Evolutionary conservation across 2,888 invertebrate species (phyloP).

Genomic region (Apamea epomidion): DNA sequence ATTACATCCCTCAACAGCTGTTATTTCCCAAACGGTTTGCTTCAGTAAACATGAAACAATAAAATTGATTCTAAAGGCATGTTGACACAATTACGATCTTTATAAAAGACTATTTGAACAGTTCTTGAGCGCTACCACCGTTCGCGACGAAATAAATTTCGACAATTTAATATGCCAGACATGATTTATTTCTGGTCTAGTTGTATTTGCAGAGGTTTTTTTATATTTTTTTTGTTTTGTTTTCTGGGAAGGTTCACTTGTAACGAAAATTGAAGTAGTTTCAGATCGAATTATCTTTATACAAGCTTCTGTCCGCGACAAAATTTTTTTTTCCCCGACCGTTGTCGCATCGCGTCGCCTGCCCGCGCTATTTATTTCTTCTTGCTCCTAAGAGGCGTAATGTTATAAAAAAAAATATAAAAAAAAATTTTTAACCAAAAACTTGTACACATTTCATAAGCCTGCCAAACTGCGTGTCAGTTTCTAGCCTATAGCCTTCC

Average conservation of each 20-base stretch:
- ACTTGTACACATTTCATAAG: no score
- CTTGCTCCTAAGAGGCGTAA: not conserved
- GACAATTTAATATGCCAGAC: not conserved
- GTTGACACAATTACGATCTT: slow-evolving; percentile 43
- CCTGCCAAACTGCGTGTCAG: no score
- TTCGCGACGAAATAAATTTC: not conserved
- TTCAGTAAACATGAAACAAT: slow-evolving; percentile 42
- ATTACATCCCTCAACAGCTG: slow-evolving; percentile 23
- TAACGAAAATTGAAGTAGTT: not conserved
- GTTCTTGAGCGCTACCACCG: slow-evolving; percentile 1
- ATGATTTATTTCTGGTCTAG: not conserved
- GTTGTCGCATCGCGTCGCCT: not conserved
- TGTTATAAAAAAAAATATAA: not conserved
- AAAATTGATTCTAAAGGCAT: slow-evolving; percentile 35
- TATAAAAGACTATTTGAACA: slow-evolving; percentile 30
- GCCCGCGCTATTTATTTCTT: not conserved
- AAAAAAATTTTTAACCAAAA: no score
- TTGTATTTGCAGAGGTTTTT: not conserved
- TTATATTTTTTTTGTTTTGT: no score
- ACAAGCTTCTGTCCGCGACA: not conserved
- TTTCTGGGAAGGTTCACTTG: not conserved
- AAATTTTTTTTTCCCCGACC: not conserved
- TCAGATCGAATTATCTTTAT: not conserved
- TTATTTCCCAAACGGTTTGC: slow-evolving; percentile 34
- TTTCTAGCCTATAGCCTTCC: not conserved